Percentiles rank a stretch among this genome's conserved stretches.
These are phyloP conservation scores for Sandelia bainsii DNA, from an alignment of 2,797 vertebrate species.

Conservation along the genomic window DNA sequence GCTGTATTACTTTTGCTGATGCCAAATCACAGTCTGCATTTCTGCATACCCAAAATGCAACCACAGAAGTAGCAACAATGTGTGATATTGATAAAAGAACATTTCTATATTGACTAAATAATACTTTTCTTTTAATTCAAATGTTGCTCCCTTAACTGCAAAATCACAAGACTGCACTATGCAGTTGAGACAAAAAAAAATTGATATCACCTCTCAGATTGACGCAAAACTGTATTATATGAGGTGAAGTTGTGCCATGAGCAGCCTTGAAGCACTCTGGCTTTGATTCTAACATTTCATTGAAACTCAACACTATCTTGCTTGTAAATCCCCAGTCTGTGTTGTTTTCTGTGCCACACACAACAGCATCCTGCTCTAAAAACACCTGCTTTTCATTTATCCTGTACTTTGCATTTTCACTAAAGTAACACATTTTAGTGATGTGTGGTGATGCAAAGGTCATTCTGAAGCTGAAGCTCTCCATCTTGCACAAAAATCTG, in stretches of 20 bases:
- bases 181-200: not conserved
- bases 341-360: not conserved
- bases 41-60: not conserved
- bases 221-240: not conserved
- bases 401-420: not conserved
- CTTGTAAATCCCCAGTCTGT: not conserved
- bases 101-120: not conserved
- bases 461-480: slow-evolving; percentile 20
- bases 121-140: not conserved
- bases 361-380: slow-evolving; percentile 1
- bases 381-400: not conserved
- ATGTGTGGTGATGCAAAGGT: slow-evolving; percentile 10
- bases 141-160: not conserved
- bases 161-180: not conserved
- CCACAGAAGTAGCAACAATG: not conserved
- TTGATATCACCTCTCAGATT: not conserved
- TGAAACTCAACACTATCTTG: not conserved
- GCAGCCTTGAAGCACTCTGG: not conserved
- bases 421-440: not conserved
- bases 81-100: not conserved
- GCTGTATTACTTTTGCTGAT: not conserved
- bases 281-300: not conserved
- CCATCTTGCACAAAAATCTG: slow-evolving; percentile 38
- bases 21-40: not conserved
- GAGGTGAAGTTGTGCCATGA: not conserved